These are phyloP conservation scores for Fundulus diaphanus DNA, from an alignment of 2,797 vertebrate genomes.

Conservation along the genomic window DNA sequence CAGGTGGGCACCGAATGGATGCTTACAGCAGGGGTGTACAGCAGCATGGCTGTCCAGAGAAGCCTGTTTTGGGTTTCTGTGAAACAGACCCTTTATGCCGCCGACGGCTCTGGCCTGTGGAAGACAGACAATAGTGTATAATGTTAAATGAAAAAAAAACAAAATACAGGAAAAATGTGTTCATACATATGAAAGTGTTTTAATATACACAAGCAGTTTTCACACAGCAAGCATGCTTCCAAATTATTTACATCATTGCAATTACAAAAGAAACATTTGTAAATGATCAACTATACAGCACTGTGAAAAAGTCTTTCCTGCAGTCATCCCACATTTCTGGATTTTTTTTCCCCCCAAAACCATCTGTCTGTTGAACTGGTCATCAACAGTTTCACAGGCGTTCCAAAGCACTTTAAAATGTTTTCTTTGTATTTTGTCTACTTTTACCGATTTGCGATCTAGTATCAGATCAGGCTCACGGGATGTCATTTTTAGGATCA, in stretches of 20 bases:
- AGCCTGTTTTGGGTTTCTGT: conserved; percentile 97
- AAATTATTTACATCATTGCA: not conserved
- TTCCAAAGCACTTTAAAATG: too few relatives aligned
- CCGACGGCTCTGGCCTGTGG: conserved; percentile 89
- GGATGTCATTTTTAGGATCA: not conserved
- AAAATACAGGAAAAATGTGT: too few relatives aligned
- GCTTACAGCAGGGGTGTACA: conserved; percentile 91
- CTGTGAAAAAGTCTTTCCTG: not conserved
- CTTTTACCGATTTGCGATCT: not conserved
- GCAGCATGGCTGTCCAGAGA: conserved; percentile 99
- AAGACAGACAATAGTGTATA: conserved; percentile 55
- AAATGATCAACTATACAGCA: not conserved
- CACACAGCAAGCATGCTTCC: conserved; percentile 51
- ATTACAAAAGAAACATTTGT: not conserved
- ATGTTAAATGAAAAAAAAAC: conserved; percentile 32
- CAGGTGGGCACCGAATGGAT: conserved; percentile 93
- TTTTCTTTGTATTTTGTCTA: not conserved
- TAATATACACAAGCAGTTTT: conserved; percentile 10
- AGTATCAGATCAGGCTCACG: not conserved
- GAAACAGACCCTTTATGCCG: conserved; percentile 98
- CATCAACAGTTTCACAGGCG: not conserved
- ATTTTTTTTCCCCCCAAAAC: not conserved
- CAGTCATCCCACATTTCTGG: too few relatives aligned
- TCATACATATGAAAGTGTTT: too few relatives aligned
- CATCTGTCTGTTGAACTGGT: not conserved